Base-by-base conservation (phyloP, 2,113 vertebrate genomes). In the Connochaetes taurinus region DNA sequence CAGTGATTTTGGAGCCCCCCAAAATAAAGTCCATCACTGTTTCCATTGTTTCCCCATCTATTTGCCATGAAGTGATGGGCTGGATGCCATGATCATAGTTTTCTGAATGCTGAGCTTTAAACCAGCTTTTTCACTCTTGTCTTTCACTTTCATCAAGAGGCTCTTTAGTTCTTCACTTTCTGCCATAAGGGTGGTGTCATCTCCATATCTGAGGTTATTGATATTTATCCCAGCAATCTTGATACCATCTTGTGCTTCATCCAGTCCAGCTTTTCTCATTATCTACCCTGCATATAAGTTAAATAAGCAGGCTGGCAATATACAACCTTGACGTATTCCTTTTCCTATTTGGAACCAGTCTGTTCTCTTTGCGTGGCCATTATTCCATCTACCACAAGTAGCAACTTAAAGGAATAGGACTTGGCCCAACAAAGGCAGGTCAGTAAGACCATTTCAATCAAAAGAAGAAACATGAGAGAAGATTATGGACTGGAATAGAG, bases 241-340 rank as follows among this genome's bases (percentile, higher is more conserved):
- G 67, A 40, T 23, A 6, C n/a, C n/a, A 36, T 2, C 67, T 71
- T 71, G 19, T 67, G n/a, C 19, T 71, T 40, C 67, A 6, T 71
- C n/a, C n/a, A 71, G 19, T 5, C 19, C 67, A 71, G n/a, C 0
- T 0, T 71, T 71, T 23, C n/a, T 71, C 67, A 40, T 71, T 19
- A 23, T 23, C 10, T 40, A 40, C n/a, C 5, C 19, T 71, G 67
- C n/a, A 71, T 71, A 71, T 40, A 71, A 40, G 10, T 40, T 40
- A 40, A 40, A 71, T 71, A 71, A 71, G 5, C 67, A 71, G n/a
- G 10, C 1, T 40, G 10, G 11, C n/a, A 40, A 6, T 71, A 40
- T 6, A 71, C 2, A 40, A 5, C 10, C 19, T 40, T 40, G n/a
- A 71, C 0, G 0, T 71, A 71, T 10, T 71, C n/a, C 5, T 36